Evolutionary conservation across 2,888 invertebrate species (phyloP), one percentile per base, ranked within the genome.

Genomic region (Drosophila silvestris): DNA sequence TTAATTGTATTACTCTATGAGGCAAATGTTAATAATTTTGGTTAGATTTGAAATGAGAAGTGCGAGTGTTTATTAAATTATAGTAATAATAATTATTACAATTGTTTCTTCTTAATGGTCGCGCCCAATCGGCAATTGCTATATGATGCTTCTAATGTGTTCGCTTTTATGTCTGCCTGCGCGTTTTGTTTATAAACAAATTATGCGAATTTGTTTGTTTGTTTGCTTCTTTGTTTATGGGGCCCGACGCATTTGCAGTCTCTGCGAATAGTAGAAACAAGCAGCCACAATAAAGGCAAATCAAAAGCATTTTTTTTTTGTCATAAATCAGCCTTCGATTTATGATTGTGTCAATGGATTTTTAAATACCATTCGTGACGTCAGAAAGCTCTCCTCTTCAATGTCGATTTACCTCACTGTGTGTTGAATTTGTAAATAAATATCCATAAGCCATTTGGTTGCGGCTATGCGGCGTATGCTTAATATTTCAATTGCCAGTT

Each of bases 331-430:
- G 78, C 74, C 57, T 72, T 74, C 86, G 76, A 90, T 90, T 87
- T 87, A 87, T 90, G 86, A 90, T 86, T 78, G 90, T 87, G 86
- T 87, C 90, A 87, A 87, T 86, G 74, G 89, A 87, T 86, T 82
- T 70, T 77, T 74, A 77, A 83, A 77, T 78, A 73, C 60, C 58
- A 66, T 65, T 65, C 47, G 85, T 86, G 85, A 90, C 90, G 90
- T 86, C 85, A 90, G 71, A 68, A 50, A 53, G 22, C 37, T 56
- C 37, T 39, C 14, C 51, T 52, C 41, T 70, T 60, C 41, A 54
- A 53, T 60, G 30, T 50, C 30, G 56, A 37, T 51, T n/a, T 74
- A 67, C 41, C 53, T 22, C 5, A 14, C 19, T 32, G 47, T 70
- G 39, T 22, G 60, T 74, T 75, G 47, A n/a, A 57, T 71, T 73